phyloP scores from a whole-genome alignment of 1,140 invertebrate species.

The Helicoverpa armigera region DNA sequence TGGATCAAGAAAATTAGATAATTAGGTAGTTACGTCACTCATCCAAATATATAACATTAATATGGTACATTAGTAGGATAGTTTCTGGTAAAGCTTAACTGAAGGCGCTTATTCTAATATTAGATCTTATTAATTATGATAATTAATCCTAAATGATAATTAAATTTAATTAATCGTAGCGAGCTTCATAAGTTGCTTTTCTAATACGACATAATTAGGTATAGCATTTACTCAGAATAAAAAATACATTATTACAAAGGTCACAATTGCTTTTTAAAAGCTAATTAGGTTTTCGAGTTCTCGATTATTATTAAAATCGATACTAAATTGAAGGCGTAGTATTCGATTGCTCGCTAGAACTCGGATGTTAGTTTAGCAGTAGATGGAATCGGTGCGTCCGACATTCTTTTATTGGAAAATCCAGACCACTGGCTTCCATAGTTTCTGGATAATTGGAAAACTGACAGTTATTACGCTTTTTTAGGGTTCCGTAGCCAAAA shows the following conservation, averaged over 20 bases:
- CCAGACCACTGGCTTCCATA: constrained; percentile 16
- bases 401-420: constrained; percentile 36
- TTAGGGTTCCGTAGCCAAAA: too few species aligned
- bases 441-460: constrained; percentile 40
- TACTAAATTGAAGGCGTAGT: not conserved
- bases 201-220: too few species aligned
- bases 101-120: too few species aligned
- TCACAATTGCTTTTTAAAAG: not conserved
- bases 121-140: too few species aligned
- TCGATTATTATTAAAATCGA: not conserved
- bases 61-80: too few species aligned
- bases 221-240: not conserved
- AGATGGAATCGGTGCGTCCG: not conserved
- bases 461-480: constrained; percentile 38
- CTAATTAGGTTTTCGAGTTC: not conserved
- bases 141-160: too few species aligned
- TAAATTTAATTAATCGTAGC: too few species aligned
- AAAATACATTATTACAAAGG: not conserved
- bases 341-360: not conserved
- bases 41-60: too few species aligned
- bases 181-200: too few species aligned
- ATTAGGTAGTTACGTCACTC: too few species aligned
- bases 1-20: too few species aligned
- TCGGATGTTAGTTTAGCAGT: constrained; percentile 1
- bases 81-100: too few species aligned